phyloP scores from a whole-genome alignment of 2,113 vertebrate genomes.

The Sinocyclocheilus anophthalmus region DNA sequence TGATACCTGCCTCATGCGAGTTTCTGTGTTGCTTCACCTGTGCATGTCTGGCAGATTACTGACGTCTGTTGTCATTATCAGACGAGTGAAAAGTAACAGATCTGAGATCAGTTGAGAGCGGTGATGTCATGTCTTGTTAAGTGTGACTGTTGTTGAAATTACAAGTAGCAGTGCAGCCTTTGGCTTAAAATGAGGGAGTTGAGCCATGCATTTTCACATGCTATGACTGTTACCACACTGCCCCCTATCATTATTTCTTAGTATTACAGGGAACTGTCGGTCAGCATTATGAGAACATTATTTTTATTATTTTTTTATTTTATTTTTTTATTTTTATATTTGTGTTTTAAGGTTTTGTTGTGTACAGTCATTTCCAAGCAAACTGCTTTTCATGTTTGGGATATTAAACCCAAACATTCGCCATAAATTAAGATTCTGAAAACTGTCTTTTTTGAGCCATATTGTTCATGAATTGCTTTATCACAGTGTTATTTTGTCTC shows the following conservation, averaged over 20 bases:
- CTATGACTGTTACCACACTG: conserved; percentile 39
- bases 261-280: conserved; percentile 38
- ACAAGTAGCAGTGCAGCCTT: conserved; percentile 4
- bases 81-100: not conserved
- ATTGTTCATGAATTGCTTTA: conserved; percentile 21
- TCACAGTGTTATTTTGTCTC: conserved; percentile 6
- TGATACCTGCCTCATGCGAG: not conserved
- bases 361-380: not conserved
- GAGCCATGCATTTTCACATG: not conserved
- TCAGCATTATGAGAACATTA: not conserved
- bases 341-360: conserved; percentile 35
- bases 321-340: no score
- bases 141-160: not conserved
- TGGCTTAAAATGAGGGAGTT: conserved; percentile 17
- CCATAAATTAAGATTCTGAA: not conserved
- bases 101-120: not conserved
- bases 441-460: not conserved
- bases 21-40: conserved; percentile 26
- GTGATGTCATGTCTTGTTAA: conserved; percentile 27
- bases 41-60: not conserved
- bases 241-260: conserved; percentile 49
- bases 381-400: not conserved
- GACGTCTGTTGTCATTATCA: not conserved
- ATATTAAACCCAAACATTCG: not conserved
- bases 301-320: not conserved